A percentile compares a stretch with the other conserved stretches of the same genome.
phyloP scores from a whole-genome alignment of 1,140 invertebrate genomes.

The Saccostrea echinata region DNA sequence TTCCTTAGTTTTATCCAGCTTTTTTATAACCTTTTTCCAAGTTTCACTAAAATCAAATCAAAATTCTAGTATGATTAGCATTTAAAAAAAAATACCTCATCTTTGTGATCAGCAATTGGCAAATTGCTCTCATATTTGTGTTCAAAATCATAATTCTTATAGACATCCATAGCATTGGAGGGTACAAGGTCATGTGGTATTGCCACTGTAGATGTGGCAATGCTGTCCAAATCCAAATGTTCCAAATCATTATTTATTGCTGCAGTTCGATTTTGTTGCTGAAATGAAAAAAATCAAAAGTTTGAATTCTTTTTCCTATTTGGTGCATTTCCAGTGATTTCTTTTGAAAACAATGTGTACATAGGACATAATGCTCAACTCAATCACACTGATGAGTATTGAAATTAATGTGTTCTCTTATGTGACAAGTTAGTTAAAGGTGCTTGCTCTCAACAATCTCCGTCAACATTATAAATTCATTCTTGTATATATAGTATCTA shows the following conservation, averaged over 20 bases:
- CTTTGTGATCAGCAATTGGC: constrained; percentile 69
- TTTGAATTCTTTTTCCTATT: background rate
- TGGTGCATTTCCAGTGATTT: background rate
- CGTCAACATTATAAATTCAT: too few species aligned
- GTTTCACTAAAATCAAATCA: too few species aligned
- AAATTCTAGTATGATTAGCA: too few species aligned
- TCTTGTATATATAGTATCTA: background rate
- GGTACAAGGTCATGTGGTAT: constrained; percentile 67
- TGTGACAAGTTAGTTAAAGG: too few species aligned
- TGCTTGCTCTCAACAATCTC: too few species aligned
- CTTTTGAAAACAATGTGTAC: background rate
- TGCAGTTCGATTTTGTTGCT: constrained; percentile 39
- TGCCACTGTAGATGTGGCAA: constrained; percentile 59
- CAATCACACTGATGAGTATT: too few species aligned
- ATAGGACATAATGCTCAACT: too few species aligned
- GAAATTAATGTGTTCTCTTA: too few species aligned
- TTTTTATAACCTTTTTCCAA: too few species aligned
- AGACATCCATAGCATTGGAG: constrained; percentile 72
- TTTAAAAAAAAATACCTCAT: constrained; percentile 67
- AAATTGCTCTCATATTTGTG: constrained; percentile 68
- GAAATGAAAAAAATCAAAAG: background rate
- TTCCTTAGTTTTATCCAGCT: too few species aligned
- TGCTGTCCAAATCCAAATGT: constrained; percentile 71
- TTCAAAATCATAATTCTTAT: constrained; percentile 74
- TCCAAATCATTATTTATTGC: constrained; percentile 55